phyloP scores from a whole-genome alignment of 2,113 vertebrate genomes.

The Microtus richardsoni region DNA sequence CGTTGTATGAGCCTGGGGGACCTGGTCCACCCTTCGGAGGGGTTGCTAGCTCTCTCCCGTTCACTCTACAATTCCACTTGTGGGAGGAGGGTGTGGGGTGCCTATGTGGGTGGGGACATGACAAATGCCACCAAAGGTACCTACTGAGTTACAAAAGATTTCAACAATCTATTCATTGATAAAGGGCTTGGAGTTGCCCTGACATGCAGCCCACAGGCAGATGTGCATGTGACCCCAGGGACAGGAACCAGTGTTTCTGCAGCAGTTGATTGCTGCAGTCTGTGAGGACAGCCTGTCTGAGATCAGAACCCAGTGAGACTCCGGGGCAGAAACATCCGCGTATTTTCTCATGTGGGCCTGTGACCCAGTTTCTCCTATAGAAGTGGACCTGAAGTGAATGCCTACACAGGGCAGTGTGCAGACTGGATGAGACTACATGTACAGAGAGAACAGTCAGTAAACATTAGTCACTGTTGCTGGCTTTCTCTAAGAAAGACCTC shows the following conservation, averaged over 20 bases:
- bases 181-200: neutral
- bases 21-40: neutral
- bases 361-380: neutral
- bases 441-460: neutral
- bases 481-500: neutral
- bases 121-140: neutral
- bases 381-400: too few relatives aligned
- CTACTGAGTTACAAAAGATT: neutral
- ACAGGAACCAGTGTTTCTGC: neutral
- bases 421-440: neutral
- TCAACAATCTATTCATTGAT: neutral
- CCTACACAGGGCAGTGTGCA: neutral
- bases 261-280: neutral
- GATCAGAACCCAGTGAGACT: neutral
- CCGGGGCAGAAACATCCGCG: neutral
- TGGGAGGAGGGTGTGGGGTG: neutral
- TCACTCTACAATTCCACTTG: neutral
- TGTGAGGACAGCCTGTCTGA: neutral
- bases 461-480: neutral
- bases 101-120: too few relatives aligned
- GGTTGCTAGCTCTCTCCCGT: neutral
- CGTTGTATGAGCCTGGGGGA: rapidly evolving
- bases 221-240: rapidly evolving
- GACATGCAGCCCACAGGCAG: rapidly evolving
- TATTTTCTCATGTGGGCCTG: too few relatives aligned